Percentiles rank a stretch among this genome's conserved stretches.
phyloP scores from a whole-genome alignment of 2,797 vertebrate species.

The Anguilla megastoma region DNA sequence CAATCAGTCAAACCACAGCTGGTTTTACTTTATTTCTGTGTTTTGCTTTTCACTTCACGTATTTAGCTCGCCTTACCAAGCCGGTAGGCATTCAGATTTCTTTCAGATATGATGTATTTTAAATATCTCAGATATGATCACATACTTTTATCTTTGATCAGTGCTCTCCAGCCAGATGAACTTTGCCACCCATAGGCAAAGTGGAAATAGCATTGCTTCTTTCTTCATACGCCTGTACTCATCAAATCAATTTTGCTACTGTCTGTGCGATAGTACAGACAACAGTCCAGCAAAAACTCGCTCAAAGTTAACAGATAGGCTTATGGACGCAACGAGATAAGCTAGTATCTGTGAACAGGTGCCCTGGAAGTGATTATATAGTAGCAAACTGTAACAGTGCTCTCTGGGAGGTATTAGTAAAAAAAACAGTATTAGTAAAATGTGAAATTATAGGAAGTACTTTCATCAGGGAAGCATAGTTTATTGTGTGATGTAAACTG shows the following conservation, averaged over 20 bases:
- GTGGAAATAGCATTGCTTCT: neutral
- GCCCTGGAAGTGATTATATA: neutral
- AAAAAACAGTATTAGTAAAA: neutral
- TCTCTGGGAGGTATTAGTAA: neutral
- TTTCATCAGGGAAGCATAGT: neutral
- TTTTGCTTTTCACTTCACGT: neutral
- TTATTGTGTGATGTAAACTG: neutral
- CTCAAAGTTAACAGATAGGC: neutral
- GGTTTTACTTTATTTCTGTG: slow-evolving; percentile 40
- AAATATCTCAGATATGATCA: neutral
- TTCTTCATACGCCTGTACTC: neutral
- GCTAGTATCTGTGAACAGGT: neutral
- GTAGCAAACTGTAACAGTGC: neutral
- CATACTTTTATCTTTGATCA: neutral
- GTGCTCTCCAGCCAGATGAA: neutral
- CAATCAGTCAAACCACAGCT: slow-evolving; percentile 56
- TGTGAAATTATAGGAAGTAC: neutral
- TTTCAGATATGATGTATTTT: neutral
- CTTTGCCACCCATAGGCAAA: neutral
- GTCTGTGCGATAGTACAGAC: neutral
- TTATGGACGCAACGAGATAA: neutral
- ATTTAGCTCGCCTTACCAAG: neutral
- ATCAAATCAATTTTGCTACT: neutral
- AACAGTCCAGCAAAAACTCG: neutral
- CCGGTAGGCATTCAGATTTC: neutral